phyloP scores from a whole-genome alignment of 2,888 invertebrate species.

The Mimas tiliae region DNA sequence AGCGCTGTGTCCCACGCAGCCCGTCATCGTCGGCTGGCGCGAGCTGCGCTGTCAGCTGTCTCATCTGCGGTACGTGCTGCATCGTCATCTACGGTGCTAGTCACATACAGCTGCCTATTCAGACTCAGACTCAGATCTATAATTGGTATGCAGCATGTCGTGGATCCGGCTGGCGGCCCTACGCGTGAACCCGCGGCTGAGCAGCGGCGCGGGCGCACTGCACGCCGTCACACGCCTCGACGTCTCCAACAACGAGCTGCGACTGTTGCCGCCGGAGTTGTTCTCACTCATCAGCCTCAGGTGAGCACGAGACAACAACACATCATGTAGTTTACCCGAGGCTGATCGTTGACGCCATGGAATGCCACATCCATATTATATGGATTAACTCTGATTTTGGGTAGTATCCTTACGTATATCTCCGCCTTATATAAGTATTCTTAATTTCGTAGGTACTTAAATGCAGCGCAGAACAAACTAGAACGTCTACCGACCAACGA shows the following conservation, averaged over 20 bases:
- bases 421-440: neutral
- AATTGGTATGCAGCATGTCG: conserved; percentile 77
- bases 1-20: conserved; percentile 91
- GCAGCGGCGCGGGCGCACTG: conserved; percentile 88
- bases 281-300: conserved; percentile 93
- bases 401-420: too few species aligned
- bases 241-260: conserved; percentile 94
- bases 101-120: too few species aligned
- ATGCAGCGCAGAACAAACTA: conserved; percentile 95
- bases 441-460: conserved; percentile 85
- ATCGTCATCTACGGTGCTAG: neutral
- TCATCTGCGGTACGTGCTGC: conserved; percentile 51
- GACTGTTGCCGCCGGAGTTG: conserved; percentile 90
- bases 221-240: conserved; percentile 97
- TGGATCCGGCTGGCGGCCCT: conserved; percentile 95
- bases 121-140: too few species aligned
- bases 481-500: conserved; percentile 87
- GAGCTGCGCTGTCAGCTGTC: conserved; percentile 81
- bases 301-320: conserved; percentile 45
- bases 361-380: too few species aligned
- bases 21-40: conserved; percentile 97
- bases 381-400: too few species aligned
- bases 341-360: too few species aligned
- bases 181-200: conserved; percentile 92
- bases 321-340: neutral